A percentile compares a stretch with the other conserved stretches of the same genome.
phyloP scores from a whole-genome alignment of 2,888 invertebrate genomes.

The Cotesia congregata region DNA sequence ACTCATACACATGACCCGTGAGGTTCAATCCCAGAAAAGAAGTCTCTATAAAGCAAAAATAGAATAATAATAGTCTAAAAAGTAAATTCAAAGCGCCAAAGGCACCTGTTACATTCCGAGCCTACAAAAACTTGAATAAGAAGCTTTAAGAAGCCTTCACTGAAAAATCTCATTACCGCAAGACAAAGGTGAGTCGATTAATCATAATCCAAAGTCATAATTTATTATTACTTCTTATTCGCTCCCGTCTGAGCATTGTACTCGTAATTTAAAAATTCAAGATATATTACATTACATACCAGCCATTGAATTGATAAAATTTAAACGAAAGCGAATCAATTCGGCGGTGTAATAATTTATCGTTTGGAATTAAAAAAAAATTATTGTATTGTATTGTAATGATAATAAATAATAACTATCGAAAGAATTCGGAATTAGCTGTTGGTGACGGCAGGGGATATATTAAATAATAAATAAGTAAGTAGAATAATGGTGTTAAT shows the following conservation, averaged over 20 bases:
- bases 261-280: too few species aligned
- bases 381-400: too few species aligned
- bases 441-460: neutral
- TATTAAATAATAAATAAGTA: neutral
- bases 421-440: neutral
- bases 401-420: neutral
- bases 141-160: constrained; percentile 8
- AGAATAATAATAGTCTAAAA: too few species aligned
- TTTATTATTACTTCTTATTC: neutral
- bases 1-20: too few species aligned
- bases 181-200: constrained; percentile 64
- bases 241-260: neutral
- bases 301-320: constrained; percentile 18
- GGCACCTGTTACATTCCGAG: neutral
- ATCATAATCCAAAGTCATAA: constrained; percentile 52
- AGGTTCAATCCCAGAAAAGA: too few species aligned
- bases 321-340: constrained; percentile 4
- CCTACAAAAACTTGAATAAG: constrained; percentile 16
- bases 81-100: neutral
- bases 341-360: neutral
- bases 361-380: neutral
- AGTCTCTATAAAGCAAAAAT: too few species aligned
- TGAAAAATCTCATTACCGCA: constrained; percentile 64
- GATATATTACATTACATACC: neutral
- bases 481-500: constrained; percentile 52